Base-by-base conservation (phyloP, 1,140 invertebrate species). In the Glossosoma conforme region DNA sequence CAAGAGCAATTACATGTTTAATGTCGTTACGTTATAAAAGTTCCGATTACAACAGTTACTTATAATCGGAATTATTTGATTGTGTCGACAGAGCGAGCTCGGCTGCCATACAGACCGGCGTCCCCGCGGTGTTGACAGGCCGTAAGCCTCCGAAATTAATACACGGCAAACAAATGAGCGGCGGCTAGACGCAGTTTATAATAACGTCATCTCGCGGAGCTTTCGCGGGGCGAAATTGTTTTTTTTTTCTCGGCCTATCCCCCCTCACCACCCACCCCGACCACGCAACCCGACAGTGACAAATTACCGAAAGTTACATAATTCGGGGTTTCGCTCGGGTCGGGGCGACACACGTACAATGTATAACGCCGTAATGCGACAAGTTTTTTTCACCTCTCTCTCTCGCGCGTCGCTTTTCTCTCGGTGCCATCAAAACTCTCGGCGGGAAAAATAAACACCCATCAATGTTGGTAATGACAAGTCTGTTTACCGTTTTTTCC, bases 231-330 rank as follows among this genome's bases (percentile, higher is more conserved):
- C 22, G 44, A 57, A 52, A 52, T 48, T 57, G 42, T 57, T 51
- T 56, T 57, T 57, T 48, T 52, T 45, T 38, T n/a, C 3, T 24
- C n/a, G 3, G 11, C 17, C 36, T 46, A n/a, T 25, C 11, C 17
- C 17, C n/a, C n/a, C n/a, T n/a, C n/a, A n/a, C n/a, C n/a, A n/a
- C n/a, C n/a, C n/a, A n/a, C n/a, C n/a, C n/a, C n/a, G n/a, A n/a
- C n/a, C n/a, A n/a, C n/a, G n/a, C n/a, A n/a, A n/a, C n/a, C 13
- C 47, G 54, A 57, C 54, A 57, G 44, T 57, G 54, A 57, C 54
- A 57, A 57, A 57, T 57, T 57, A 52, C 49, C 44, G 44, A 41
- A 42, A 50, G 37, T 49, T 49, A 25, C 20, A 38, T 47, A 33
- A 37, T 47, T 35, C 35, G 33, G 6, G 6, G 24, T n/a, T 22